Evolutionary conservation across 2,797 vertebrate genomes (phyloP), one percentile per base, ranked within the genome.

Genomic region (Scarus forsteni): DNA sequence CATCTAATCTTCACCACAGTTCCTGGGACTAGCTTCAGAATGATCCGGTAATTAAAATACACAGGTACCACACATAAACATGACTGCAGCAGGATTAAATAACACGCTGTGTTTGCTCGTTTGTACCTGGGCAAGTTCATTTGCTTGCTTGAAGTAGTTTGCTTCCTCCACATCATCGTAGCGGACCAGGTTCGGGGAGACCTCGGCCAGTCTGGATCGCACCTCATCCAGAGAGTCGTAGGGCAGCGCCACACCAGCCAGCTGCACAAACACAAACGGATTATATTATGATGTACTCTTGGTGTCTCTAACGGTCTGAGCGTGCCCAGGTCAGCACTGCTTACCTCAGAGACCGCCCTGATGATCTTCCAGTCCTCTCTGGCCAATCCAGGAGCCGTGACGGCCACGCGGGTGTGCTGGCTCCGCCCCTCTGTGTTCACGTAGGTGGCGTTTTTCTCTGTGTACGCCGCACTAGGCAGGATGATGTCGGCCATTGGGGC

Each of bases 311-410:
- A 27, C 27, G 4, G 27, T 27, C 2, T 27, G 2, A 27, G 27
- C 4, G 4, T 27, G 27, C 4, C 4, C 27, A 27, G 27, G 27
- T 27, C 2, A 27, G 1, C 15, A 9, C 15, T 34, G 16, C 80
- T 56, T 13, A 98, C 98, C 94, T 99, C 98, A 43, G 98, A 98
- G 18, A 99, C 27, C 3, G 97, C 98, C 79, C 98, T 93, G 84
- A 99, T 89, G 85, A 99, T 95, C 91, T 90, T 98, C 98, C 98
- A 99, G 94, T 99, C 98, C 73, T 99, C 98, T 68, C 98, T 94
- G 46, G 98, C 97, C 91, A 97, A 82, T 35, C 97, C 98, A 0
- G 98, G 98, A 7, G 97, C 90, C 0, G 96, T 98, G 67, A 99
- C 97, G 0, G 98, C 98, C 76, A 96, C 80, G 75, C 94, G 93